These are phyloP conservation scores for Lophius piscatorius DNA, from an alignment of 2,113 vertebrate genomes.

Conservation along the genomic window DNA sequence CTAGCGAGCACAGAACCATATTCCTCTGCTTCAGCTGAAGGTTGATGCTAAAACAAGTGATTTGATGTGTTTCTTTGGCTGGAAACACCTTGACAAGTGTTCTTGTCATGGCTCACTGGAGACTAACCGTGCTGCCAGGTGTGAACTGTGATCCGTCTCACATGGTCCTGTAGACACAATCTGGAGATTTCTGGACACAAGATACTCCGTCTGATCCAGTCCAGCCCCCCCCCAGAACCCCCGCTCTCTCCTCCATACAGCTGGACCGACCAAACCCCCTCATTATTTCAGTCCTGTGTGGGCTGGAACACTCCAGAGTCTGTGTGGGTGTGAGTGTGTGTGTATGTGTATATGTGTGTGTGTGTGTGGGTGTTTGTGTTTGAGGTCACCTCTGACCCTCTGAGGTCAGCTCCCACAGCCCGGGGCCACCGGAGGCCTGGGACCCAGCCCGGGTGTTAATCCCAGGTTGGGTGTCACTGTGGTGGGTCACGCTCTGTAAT, in stretches of 20 bases:
- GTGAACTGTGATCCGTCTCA: constrained; percentile 7
- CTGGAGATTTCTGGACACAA: constrained; percentile 23
- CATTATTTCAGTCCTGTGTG: constrained; percentile 68
- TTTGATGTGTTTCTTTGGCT: too few relatives aligned
- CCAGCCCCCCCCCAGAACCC: constrained; percentile 34
- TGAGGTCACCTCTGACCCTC: constrained; percentile 56
- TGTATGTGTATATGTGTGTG: not conserved
- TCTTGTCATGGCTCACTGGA: fast-evolving
- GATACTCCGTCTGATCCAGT: constrained; percentile 22
- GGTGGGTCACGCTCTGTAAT: constrained; percentile 68
- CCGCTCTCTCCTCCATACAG: constrained; percentile 41
- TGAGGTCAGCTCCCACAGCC: constrained; percentile 54
- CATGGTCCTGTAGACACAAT: constrained; percentile 17
- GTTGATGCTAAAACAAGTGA: too few relatives aligned
- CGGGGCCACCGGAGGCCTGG: constrained; percentile 38
- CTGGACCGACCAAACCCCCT: constrained; percentile 58
- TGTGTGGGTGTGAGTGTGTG: not conserved
- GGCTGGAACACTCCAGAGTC: constrained; percentile 37
- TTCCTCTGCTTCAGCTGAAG: too few relatives aligned
- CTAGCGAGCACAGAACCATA: too few relatives aligned
- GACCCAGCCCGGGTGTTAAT: constrained; percentile 64
- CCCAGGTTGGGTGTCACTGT: constrained; percentile 70
- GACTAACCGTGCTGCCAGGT: constrained; percentile 25
- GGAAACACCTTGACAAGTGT: too few relatives aligned
- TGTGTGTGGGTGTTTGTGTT: constrained; percentile 23